Evolutionary conservation across 2,113 vertebrate species (phyloP).

Genomic region (Camarhynchus parvulus): DNA sequence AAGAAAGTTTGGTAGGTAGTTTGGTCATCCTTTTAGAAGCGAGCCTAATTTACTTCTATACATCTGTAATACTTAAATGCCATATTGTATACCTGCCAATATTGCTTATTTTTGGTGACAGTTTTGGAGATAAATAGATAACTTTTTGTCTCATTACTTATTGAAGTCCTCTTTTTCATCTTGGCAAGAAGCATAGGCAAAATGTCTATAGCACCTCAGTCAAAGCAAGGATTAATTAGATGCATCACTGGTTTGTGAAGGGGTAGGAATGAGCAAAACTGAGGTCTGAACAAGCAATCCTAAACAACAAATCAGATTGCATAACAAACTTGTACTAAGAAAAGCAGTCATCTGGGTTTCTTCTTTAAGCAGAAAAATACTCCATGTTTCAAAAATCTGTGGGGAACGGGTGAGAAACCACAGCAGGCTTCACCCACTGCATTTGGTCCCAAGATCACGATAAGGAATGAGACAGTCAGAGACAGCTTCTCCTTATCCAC

Average conservation of each 20-base stretch:
- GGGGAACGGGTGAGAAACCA: not conserved
- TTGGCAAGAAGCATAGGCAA: not conserved
- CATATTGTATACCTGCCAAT: not conserved
- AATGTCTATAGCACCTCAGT: not conserved
- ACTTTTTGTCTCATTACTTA: not conserved
- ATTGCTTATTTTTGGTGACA: not conserved
- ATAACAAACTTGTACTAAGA: not conserved
- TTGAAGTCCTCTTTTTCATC: not conserved
- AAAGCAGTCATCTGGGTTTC: not conserved
- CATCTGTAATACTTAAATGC: not conserved
- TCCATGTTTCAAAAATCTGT: not conserved
- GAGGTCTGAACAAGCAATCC: not conserved
- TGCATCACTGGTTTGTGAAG: not conserved
- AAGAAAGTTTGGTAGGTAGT: not conserved
- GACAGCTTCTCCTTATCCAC: not conserved
- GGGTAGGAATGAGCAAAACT: not conserved
- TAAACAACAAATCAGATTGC: not conserved
- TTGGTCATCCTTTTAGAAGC: not conserved
- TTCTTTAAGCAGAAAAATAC: not conserved
- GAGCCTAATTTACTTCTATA: not conserved
- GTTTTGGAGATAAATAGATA: not conserved
- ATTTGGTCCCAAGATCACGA: not conserved
- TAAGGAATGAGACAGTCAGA: not conserved
- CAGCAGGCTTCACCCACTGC: not conserved
- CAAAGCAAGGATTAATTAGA: not conserved